Conservation (phyloP, 2,888 invertebrate species). For the Formica aserva region DNA sequence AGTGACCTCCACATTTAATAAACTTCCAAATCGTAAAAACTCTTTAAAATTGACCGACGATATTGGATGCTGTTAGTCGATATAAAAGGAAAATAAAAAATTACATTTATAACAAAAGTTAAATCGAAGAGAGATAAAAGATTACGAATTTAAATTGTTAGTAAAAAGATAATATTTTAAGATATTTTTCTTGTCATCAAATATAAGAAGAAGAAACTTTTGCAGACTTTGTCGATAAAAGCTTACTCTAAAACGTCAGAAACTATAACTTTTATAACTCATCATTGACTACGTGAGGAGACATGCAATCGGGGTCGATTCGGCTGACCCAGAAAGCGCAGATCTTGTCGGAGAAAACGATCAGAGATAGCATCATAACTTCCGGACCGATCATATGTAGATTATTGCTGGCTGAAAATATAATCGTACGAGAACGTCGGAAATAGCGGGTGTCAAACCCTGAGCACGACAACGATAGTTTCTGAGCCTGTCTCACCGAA, state of each 20-base stretch:
- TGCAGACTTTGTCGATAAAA: neutral
- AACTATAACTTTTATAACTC: neutral
- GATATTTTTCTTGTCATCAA: neutral
- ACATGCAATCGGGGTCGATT: slow-evolving; percentile 43
- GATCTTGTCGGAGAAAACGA: slow-evolving; percentile 48
- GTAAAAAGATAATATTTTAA: neutral
- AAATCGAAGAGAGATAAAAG: neutral
- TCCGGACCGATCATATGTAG: slow-evolving; percentile 1
- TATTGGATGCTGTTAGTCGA: neutral
- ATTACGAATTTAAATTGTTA: neutral
- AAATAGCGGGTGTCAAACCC: slow-evolving; percentile 37
- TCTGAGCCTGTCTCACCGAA: slow-evolving; percentile 26
- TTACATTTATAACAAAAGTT: neutral
- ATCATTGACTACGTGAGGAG: slow-evolving; percentile 26
- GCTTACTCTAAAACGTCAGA: slow-evolving; percentile 28
- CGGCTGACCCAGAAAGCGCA: slow-evolving; percentile 58
- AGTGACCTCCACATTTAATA: too few relatives aligned
- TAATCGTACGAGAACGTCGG: slow-evolving; percentile 38
- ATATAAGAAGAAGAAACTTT: neutral
- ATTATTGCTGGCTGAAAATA: slow-evolving; percentile 14
- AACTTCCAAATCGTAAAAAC: neutral
- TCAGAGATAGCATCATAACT: slow-evolving; percentile 20
- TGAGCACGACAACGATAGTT: slow-evolving; percentile 56
- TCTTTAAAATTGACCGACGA: neutral
- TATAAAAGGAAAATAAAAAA: neutral